Evolutionary conservation across 2,113 vertebrate genomes (phyloP).

Genomic region (Carollia perspicillata): DNA sequence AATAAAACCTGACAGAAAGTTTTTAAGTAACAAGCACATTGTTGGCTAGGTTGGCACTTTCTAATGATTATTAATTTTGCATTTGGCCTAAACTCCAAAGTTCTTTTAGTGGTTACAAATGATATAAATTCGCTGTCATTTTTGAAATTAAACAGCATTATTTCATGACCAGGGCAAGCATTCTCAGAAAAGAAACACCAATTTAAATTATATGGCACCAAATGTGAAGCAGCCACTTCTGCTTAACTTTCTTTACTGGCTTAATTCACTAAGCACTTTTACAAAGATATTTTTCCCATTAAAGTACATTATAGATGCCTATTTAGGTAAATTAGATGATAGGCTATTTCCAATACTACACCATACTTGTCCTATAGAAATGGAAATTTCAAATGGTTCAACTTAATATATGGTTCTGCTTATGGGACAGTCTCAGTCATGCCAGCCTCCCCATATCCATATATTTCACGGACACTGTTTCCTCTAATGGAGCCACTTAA

Average conservation of each 20-base stretch:
- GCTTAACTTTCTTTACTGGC: not conserved
- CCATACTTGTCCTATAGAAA: not conserved
- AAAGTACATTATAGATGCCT: not conserved
- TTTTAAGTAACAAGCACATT: not conserved
- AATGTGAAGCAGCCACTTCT: not conserved
- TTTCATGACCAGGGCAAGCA: not conserved
- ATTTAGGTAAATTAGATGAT: not conserved
- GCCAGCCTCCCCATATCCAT: not conserved
- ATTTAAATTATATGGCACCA: constrained; percentile 3
- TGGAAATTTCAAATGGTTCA: not conserved
- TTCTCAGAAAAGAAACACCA: not conserved
- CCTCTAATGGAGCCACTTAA: not conserved
- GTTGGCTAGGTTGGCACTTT: not conserved
- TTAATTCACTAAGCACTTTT: not conserved
- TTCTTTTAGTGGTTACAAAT: not conserved
- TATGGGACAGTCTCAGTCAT: not conserved
- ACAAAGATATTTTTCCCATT: not conserved
- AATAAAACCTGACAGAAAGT: not conserved
- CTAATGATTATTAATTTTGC: not conserved
- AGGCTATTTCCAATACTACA: not conserved
- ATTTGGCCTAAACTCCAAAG: not conserved
- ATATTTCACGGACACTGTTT: not conserved
- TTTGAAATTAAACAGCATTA: constrained; percentile 31
- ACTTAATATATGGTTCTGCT: not conserved
- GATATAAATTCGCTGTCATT: not conserved